Evolutionary conservation across 2,888 invertebrate species (phyloP).

Genomic region (Orthosia gracilis): DNA sequence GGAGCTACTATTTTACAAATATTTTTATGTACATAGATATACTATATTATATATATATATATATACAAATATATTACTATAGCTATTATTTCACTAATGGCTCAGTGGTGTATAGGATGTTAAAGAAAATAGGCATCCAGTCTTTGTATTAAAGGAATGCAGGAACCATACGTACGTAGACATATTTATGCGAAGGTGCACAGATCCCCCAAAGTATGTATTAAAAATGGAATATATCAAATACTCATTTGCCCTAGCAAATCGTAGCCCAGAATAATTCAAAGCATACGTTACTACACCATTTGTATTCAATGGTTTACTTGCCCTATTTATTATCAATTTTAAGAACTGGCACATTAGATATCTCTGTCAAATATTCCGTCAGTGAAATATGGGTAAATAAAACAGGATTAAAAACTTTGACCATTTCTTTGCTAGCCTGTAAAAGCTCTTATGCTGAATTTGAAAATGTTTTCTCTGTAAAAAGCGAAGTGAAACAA

Average conservation of each 20-base stretch:
- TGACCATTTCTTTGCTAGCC: not conserved
- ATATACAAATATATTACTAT: too few relatives aligned
- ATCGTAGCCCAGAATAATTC: slow-evolving; percentile 38
- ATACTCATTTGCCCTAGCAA: slow-evolving; percentile 43
- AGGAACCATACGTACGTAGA: not conserved
- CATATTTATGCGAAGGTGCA: not conserved
- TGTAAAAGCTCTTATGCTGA: not conserved
- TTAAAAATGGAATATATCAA: slow-evolving; percentile 39
- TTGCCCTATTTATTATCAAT: slow-evolving; percentile 37
- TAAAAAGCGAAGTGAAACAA: not conserved
- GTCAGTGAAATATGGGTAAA: not conserved
- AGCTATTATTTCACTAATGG: too few relatives aligned
- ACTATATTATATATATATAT: too few relatives aligned
- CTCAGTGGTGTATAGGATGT: not conserved
- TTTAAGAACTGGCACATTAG: slow-evolving; percentile 2
- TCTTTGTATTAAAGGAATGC: not conserved
- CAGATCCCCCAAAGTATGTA: not conserved
- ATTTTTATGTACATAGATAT: too few relatives aligned
- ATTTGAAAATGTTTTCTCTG: not conserved
- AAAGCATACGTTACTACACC: slow-evolving; percentile 47
- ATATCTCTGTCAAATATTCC: not conserved
- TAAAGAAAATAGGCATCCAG: too few relatives aligned
- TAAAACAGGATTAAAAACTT: not conserved
- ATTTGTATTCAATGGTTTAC: slow-evolving; percentile 52
- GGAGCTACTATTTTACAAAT: too few relatives aligned